A percentile compares a stretch with the other conserved stretches of the same genome.
These are phyloP conservation scores for Xyrichtys novacula DNA, from an alignment of 2,797 vertebrate species.

Conservation along the genomic window DNA sequence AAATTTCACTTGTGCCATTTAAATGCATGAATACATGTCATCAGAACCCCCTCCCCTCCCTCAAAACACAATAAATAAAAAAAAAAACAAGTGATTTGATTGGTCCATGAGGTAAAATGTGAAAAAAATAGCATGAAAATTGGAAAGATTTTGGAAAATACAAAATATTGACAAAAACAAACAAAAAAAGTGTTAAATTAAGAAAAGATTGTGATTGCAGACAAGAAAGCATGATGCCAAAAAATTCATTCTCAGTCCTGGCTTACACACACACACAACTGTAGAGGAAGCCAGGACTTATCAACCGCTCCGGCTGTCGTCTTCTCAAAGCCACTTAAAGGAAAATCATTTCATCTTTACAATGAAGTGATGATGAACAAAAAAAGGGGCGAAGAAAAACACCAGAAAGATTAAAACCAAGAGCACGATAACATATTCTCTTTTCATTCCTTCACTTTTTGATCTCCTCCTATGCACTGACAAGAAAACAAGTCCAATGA, in stretches of 20 bases:
- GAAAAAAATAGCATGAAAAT: slow-evolving; percentile 38
- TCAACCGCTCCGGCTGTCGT: slow-evolving; percentile 30
- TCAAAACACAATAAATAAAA: slow-evolving; percentile 79
- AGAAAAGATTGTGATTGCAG: slow-evolving; percentile 40
- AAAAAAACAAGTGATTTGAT: slow-evolving; percentile 79
- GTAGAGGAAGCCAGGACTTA: too few relatives aligned
- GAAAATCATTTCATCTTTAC: slow-evolving; percentile 70
- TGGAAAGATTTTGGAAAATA: slow-evolving; percentile 50
- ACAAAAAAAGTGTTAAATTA: slow-evolving; percentile 23
- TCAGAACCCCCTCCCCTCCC: slow-evolving; percentile 15
- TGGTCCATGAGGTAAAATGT: slow-evolving; percentile 83
- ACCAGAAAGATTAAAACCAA: slow-evolving; percentile 42
- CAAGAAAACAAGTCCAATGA: slow-evolving; percentile 19
- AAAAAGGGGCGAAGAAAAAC: slow-evolving; percentile 13
- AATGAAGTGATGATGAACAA: slow-evolving; percentile 54
- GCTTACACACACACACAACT: slow-evolving; percentile 6
- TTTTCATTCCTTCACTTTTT: slow-evolving; percentile 66
- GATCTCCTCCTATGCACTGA: slow-evolving; percentile 30
- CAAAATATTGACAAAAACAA: slow-evolving; percentile 9
- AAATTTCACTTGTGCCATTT: slow-evolving; percentile 65
- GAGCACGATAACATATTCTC: slow-evolving; percentile 34
- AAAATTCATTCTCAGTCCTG: slow-evolving; percentile 19
- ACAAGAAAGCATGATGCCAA: slow-evolving; percentile 46
- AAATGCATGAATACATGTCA: slow-evolving; percentile 60
- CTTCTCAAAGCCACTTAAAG: slow-evolving; percentile 66